phyloP scores from a whole-genome alignment of 2,113 vertebrate species.

The Terrapene triunguis region DNA sequence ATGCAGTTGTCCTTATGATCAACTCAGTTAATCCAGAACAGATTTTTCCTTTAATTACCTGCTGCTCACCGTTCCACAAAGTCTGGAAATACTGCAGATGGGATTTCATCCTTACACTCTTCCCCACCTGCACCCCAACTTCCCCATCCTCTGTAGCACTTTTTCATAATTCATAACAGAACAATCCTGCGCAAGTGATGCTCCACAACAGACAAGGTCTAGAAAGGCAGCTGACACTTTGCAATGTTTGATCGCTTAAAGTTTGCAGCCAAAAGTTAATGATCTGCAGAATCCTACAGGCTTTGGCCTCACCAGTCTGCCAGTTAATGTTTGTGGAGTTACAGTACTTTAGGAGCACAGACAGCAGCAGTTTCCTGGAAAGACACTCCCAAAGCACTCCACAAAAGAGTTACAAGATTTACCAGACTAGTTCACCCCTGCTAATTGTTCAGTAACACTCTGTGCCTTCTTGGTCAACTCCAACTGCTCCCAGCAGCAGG shows the following conservation, averaged over 20 bases:
- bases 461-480: neutral
- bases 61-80: neutral
- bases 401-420: neutral
- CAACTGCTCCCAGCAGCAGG: neutral
- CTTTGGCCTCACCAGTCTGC: neutral
- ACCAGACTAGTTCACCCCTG: neutral
- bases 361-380: slow-evolving; percentile 8
- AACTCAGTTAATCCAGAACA: neutral
- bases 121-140: neutral
- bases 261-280: slow-evolving; percentile 64
- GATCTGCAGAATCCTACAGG: neutral
- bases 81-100: neutral
- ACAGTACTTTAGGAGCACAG: neutral
- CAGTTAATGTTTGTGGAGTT: neutral
- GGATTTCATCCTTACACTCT: neutral
- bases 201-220: neutral
- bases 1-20: accelerated
- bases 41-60: neutral
- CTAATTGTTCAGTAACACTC: neutral
- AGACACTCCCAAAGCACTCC: neutral
- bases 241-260: slow-evolving; percentile 10
- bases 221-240: neutral
- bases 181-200: neutral
- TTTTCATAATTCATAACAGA: neutral
- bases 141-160: neutral